Percentiles rank a stretch among this genome's conserved stretches.
Evolutionary conservation across 2,113 vertebrate genomes (phyloP).

Genomic region (Pionites leucogaster): DNA sequence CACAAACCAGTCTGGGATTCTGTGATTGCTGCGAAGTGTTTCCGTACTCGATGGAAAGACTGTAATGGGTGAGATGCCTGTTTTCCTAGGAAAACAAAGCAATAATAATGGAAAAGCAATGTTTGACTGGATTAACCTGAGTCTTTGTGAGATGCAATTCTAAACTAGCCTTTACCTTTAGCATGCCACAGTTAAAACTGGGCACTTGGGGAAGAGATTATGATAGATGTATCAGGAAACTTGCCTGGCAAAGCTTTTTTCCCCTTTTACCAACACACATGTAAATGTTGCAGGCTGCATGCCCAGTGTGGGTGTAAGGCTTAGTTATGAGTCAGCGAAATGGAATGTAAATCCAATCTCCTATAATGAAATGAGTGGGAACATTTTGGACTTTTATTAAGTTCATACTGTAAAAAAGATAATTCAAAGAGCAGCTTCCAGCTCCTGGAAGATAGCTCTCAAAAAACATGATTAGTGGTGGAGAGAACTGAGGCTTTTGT

Average conservation of each 20-base stretch:
- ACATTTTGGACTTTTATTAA: constrained; percentile 20
- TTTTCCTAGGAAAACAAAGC: not conserved
- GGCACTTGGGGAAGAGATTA: not conserved
- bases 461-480: not conserved
- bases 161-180: not conserved
- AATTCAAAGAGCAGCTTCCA: not conserved
- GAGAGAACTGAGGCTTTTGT: not conserved
- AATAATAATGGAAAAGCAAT: not conserved
- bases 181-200: not conserved
- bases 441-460: not conserved
- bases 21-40: not conserved
- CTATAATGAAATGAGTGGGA: constrained; percentile 27
- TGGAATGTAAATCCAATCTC: constrained; percentile 43
- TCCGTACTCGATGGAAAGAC: not conserved
- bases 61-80: not conserved
- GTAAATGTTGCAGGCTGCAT: constrained; percentile 7
- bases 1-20: not conserved
- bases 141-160: not conserved
- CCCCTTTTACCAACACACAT: constrained; percentile 18
- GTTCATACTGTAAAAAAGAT: not conserved
- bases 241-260: constrained; percentile 1
- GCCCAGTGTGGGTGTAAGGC: constrained; percentile 17
- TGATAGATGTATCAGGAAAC: not conserved
- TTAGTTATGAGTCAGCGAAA: constrained; percentile 34
- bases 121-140: not conserved